Base-by-base conservation (phyloP, 2,888 invertebrate species). In the Pseudococcus viburni region DNA sequence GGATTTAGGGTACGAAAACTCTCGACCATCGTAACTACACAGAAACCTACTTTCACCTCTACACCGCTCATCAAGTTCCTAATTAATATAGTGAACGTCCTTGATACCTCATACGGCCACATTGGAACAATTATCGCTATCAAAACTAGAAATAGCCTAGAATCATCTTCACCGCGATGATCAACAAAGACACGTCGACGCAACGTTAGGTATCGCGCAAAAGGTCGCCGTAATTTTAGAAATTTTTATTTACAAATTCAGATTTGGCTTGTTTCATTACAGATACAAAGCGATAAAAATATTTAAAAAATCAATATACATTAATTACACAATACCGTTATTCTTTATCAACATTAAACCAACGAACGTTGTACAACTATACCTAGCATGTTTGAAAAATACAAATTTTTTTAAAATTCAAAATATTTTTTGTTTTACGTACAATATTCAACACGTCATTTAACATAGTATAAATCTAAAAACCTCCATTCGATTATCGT, bases 201-300 rank as follows among this genome's bases (percentile, higher is more conserved):
- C 26, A 33, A 2, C 26, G 26, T 33, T 33, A 33, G 1, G 26
- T 33, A 33, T 3, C 1, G 26, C 3, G 4, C 0, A 5, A 17
- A 12, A 73, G 15, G 33, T 26, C 12, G 2, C 5, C 33, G n/a
- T 73, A 73, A 26, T 73, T 73, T 73, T 73, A 73, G 26, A 73
- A 73, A 73, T 73, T 73, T 73, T 73, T 73, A 73, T 73, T 73
- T 73, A 73, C 68, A 73, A 73, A 73, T 73, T 73, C 68, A 73
- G 19, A 73, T 73, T 73, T 73, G 68, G 68, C 68, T 73, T 73
- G 68, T 73, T 73, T 73, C 68, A 73, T 73, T 73, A 73, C 68
- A 73, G 68, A 73, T 73, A 73, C 68, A 73, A 73, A 73, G 68
- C 68, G 33, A 73, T 73, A 73, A 73, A 73, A 73, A 73, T 73